phyloP scores from a whole-genome alignment of 2,113 vertebrate genomes.

The Cephalopterus ornatus region DNA sequence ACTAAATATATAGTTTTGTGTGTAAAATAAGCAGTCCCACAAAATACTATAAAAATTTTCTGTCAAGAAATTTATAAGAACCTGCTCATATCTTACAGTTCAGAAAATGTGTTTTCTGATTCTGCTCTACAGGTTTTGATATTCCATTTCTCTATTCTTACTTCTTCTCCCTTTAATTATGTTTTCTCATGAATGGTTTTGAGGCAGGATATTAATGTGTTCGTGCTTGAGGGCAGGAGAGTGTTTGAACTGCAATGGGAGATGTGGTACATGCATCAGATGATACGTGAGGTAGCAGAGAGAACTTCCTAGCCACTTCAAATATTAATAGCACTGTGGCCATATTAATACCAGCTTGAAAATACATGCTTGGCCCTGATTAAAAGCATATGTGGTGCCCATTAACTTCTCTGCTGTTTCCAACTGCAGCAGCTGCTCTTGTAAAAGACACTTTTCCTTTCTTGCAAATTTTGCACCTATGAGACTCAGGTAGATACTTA shows the following conservation, averaged over 20 bases:
- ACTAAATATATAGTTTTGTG: neutral
- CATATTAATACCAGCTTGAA: neutral
- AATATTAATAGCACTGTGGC: neutral
- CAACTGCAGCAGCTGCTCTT: neutral
- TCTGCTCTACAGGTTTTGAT: neutral
- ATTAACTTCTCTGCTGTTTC: neutral
- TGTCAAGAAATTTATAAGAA: neutral
- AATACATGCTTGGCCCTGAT: neutral
- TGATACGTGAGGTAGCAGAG: neutral
- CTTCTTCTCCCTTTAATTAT: neutral
- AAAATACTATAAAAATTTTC: neutral
- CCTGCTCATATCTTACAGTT: neutral
- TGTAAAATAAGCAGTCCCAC: neutral
- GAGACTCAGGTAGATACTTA: neutral
- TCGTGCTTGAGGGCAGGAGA: neutral
- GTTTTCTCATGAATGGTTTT: neutral
- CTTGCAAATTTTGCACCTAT: neutral
- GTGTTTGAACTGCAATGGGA: neutral
- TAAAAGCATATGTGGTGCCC: neutral
- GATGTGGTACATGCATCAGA: neutral
- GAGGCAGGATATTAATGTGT: neutral
- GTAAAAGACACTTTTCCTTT: neutral
- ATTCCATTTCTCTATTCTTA: neutral
- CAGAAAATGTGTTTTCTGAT: neutral
- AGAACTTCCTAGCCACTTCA: neutral